Evolutionary conservation across 1,140 invertebrate species (phyloP).

Genomic region (Druon quercuslanigerum): DNA sequence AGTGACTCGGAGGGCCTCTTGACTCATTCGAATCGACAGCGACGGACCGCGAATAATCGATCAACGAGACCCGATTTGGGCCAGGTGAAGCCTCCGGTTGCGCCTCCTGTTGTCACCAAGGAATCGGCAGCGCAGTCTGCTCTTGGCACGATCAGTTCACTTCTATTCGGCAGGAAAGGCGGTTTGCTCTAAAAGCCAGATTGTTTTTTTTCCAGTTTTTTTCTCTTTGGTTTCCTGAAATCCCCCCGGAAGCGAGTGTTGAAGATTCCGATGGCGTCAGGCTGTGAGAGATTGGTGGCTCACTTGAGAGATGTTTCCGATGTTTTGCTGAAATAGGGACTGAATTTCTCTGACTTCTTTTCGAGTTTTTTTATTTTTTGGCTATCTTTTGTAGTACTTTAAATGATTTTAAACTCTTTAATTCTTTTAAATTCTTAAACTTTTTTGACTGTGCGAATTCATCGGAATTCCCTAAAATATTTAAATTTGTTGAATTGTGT

Average conservation of each 20-base stretch:
- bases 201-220: background rate
- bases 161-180: slow-evolving; percentile 89
- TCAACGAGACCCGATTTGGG: slow-evolving; percentile 79
- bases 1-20: background rate
- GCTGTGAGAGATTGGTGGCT: background rate
- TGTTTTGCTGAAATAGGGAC: slow-evolving; percentile 14
- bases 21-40: slow-evolving; percentile 58
- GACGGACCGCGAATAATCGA: slow-evolving; percentile 67
- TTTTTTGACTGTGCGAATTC: no score
- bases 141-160: slow-evolving; percentile 85
- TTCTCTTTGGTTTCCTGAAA: slow-evolving; percentile 16
- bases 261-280: slow-evolving; percentile 3
- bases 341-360: slow-evolving; percentile 13
- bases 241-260: slow-evolving; percentile 21
- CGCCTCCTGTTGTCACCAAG: slow-evolving; percentile 68
- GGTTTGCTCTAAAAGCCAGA: slow-evolving; percentile 80
- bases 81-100: slow-evolving; percentile 71
- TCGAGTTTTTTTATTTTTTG: no score
- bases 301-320: slow-evolving; percentile 31
- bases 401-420: no score
- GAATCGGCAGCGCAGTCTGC: slow-evolving; percentile 77
- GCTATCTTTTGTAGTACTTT: no score
- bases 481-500: no score
- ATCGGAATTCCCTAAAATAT: no score
- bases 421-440: no score